A percentile compares a stretch with the other conserved stretches of the same genome.
phyloP scores from a whole-genome alignment of 2,888 invertebrate genomes.

The Zygogramma bicolorata region DNA sequence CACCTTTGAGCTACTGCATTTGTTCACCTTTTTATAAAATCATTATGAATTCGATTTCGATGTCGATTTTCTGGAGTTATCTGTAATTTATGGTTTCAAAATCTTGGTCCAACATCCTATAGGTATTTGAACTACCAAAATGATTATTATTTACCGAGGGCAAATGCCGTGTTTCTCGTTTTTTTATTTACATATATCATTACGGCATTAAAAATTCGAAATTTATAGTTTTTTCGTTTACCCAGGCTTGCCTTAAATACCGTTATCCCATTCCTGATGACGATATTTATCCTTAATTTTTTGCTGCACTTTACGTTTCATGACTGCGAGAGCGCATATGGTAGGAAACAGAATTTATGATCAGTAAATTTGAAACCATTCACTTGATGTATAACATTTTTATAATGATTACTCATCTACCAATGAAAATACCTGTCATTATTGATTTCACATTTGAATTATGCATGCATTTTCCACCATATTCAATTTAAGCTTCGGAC shows the following conservation, averaged over 20 bases:
- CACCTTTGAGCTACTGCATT: background rate
- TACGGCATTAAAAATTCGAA: background rate
- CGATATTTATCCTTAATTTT: slow-evolving; percentile 6
- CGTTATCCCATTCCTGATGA: background rate
- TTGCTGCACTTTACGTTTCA: background rate
- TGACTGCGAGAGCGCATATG: background rate
- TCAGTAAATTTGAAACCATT: slow-evolving; percentile 1
- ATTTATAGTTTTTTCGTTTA: slow-evolving; percentile 1
- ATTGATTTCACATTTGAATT: slow-evolving; percentile 1
- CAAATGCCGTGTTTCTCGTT: background rate
- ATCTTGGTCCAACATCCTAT: slow-evolving; percentile 8
- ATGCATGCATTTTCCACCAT: background rate
- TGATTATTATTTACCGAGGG: slow-evolving; percentile 5
- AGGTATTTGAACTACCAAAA: background rate
- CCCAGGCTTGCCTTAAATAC: background rate
- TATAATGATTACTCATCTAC: background rate
- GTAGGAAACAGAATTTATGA: background rate
- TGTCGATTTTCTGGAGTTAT: background rate
- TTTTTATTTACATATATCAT: slow-evolving; percentile 12
- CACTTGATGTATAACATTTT: background rate
- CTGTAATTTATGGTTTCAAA: background rate
- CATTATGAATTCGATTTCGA: background rate
- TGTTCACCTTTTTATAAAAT: background rate
- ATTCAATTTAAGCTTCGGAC: background rate
- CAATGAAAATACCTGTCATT: slow-evolving; percentile 2